These are phyloP conservation scores for Rousettus madagascariensis DNA, from an alignment of 2,797 vertebrate genomes.

Conservation along the genomic window DNA sequence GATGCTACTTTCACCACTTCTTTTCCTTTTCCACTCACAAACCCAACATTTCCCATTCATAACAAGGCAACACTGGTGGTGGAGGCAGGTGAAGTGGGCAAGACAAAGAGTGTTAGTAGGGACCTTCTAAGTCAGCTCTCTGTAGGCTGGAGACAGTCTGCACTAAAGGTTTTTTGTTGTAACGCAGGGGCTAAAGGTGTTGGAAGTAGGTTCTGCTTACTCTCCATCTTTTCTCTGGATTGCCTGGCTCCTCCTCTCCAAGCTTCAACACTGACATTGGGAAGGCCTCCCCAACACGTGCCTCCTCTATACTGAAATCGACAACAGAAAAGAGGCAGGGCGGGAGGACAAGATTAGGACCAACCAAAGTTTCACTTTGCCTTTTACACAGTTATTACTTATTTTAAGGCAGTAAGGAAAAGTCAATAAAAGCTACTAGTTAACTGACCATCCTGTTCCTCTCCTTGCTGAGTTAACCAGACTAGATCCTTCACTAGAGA, in stretches of 20 bases:
- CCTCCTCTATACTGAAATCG: background rate
- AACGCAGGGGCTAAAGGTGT: background rate
- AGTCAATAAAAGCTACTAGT: background rate
- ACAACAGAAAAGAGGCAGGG: background rate
- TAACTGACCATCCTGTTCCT: background rate
- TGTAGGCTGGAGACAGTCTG: background rate
- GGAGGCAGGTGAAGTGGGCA: accelerated
- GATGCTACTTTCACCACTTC: background rate
- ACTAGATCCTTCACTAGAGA: background rate
- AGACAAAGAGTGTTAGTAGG: background rate
- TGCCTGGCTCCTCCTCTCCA: background rate
- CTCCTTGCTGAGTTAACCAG: background rate
- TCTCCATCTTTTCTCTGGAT: background rate
- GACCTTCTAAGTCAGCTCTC: background rate
- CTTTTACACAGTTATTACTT: background rate
- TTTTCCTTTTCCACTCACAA: background rate
- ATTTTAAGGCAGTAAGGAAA: background rate
- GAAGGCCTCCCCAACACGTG: background rate
- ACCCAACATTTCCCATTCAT: background rate
- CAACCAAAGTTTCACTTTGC: background rate
- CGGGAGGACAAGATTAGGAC: background rate
- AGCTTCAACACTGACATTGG: background rate
- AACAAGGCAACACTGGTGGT: background rate
- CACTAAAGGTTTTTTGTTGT: background rate
- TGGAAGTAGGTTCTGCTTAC: background rate